Evolutionary conservation across 2,797 vertebrate genomes (phyloP), one percentile per base, ranked within the genome.

Genomic region (Acrossocheilus fasciatus): DNA sequence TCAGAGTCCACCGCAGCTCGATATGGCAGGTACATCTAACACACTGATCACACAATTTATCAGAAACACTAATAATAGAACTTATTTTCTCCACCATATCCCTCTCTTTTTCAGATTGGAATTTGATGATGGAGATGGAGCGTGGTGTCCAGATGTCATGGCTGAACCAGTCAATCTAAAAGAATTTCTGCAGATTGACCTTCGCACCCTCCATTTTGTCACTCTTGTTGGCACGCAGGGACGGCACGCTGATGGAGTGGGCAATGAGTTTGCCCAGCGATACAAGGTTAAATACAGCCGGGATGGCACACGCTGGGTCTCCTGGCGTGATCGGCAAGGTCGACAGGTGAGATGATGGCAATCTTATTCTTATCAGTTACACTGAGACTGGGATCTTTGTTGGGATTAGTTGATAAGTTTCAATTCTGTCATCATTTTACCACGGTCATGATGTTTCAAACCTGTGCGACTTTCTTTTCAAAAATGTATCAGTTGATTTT

Each of bases 221-320:
- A 99, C 98, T 0, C 95, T 99, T 52, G 98, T 98, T 91, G 98
- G 98, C 87, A 98, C 98, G 20, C 98, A 99, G 92, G 98, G 98
- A 0, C 97, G 98, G 47, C 98, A 99, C 0, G 98, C 98, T 0
- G 96, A 97, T 5, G 98, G 98, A 47, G 97, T 98, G 0, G 98
- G 98, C 82, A 99, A 98, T 0, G 98, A 99, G 92, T 99, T 98
- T 45, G 97, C 98, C 50, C 98, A 98, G 90, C 96, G 95, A 92
- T 99, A 98, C 92, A 96, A 96, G 93, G 98, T 99, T 91, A 97
- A 96, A 88, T 99, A 98, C 92, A 99, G 98, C 89, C 95, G 98
- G 0, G 98, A 99, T 0, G 98, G 98, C 89, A 96, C 91, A 30
- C 96, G 94, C 87, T 99, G 98, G 98, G 95, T 98, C 89, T 96